Evolutionary conservation across 2,113 vertebrate genomes (phyloP), one percentile per base, ranked within the genome.

Genomic region (human): DNA sequence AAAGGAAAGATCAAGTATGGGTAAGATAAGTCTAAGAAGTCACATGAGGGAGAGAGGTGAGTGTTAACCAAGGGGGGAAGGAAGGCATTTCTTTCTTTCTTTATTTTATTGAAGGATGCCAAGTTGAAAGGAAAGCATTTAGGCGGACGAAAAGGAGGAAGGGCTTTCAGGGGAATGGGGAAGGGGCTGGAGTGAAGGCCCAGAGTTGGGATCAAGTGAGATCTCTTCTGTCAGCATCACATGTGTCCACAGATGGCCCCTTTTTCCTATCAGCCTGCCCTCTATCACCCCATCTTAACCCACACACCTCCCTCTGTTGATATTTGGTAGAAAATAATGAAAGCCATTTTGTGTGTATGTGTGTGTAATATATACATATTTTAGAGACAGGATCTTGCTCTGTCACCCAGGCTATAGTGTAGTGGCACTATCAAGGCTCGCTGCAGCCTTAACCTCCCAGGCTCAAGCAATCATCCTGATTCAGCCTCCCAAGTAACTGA

Each of bases 161-260:
- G 57, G 76, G 5, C 0, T 1, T 2, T 35, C 20, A 12, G 6
- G 13, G 32, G 6, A 30, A 22, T 4, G 8, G 22, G 14, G 3
- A 9, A 9, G 30, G 13, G 3, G 7, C 55, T 11, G 22, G 35
- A 27, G 10, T 7, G 3, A 13, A 38, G 13, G 38, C 8, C 38
- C 17, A 10, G 38, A n/a, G 30, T 20, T 23, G 70, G 50, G 22
- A n/a, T 1, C 16, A 32, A 57, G 3, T 25, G 1, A 40, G 27
- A 35, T 12, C 52, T 20, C 55, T 13, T 25, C 11, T 23, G 35
- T 82, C 45, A 17, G 50, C 22, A 66, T 5, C 12, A 14, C 45
- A 1, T 23, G 5, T 32, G 30, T 8, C 27, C 94, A 55, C 73
- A 66, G 25, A 43, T 0, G 2, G 17, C 5, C 23, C 27, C 3